Evolutionary conservation across 2,797 vertebrate genomes (phyloP).

Genomic region (Scarus forsteni): DNA sequence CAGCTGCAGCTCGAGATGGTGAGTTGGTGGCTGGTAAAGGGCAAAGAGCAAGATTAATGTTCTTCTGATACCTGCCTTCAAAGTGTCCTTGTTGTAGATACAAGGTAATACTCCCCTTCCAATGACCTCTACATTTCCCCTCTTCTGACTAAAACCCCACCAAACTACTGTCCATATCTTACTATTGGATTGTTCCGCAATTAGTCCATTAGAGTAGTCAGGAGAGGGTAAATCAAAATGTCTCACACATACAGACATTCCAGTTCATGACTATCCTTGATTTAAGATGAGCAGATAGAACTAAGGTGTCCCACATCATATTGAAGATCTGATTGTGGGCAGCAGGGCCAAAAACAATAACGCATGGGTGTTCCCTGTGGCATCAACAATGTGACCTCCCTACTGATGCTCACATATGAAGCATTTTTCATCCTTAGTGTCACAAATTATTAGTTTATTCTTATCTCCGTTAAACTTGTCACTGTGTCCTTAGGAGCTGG

Average conservation of each 20-base stretch:
- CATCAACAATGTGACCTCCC: conserved; percentile 27
- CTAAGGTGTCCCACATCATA: conserved; percentile 11
- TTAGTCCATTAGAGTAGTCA: conserved; percentile 8
- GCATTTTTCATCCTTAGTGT: conserved; percentile 16
- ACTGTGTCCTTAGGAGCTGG: conserved; percentile 88
- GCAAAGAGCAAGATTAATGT: conserved; percentile 49
- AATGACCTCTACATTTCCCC: conserved; percentile 11
- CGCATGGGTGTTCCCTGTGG: background rate
- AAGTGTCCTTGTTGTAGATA: conserved; percentile 46
- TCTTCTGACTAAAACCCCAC: background rate
- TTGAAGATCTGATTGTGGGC: background rate
- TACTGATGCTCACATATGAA: conserved; percentile 12
- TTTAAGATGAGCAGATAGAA: no score
- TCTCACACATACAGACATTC: background rate
- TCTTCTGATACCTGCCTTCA: conserved; percentile 25
- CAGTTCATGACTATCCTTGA: no score
- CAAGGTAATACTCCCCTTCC: conserved; percentile 54
- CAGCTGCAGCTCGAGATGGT: conserved; percentile 98
- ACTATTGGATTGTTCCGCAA: conserved; percentile 13
- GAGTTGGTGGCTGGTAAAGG: conserved; percentile 55
- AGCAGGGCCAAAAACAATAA: no score
- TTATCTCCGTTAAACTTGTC: conserved; percentile 32
- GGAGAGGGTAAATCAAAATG: conserved; percentile 15
- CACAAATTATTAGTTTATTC: conserved; percentile 20
- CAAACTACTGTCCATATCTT: background rate